phyloP scores from a whole-genome alignment of 2,797 vertebrate genomes.

The Thunnus albacares region DNA sequence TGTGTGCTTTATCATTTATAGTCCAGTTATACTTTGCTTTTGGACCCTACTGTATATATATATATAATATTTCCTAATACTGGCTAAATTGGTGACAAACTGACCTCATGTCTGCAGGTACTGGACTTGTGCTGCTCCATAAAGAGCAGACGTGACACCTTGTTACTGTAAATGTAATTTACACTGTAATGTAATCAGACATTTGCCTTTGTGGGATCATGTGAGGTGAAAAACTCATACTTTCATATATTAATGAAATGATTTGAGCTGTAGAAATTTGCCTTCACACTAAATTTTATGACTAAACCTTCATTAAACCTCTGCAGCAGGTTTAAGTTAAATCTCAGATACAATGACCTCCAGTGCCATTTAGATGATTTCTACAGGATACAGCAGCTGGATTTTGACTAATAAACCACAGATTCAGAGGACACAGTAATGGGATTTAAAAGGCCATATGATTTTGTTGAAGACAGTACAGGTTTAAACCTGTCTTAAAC shows the following conservation, averaged over 20 bases:
- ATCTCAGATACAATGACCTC: background rate
- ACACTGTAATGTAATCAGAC: too few relatives aligned
- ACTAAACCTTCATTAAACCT: background rate
- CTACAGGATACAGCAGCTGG: background rate
- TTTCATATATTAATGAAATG: too few relatives aligned
- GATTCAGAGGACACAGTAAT: conserved; percentile 8
- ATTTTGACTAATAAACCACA: conserved; percentile 17
- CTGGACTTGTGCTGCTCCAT: background rate
- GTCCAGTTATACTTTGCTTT: conserved; percentile 6
- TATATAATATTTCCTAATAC: too few relatives aligned
- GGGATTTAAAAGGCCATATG: conserved; percentile 8
- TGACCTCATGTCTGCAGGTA: conserved; percentile 2
- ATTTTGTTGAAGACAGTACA: conserved; percentile 21
- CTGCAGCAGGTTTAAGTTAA: background rate
- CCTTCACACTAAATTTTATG: background rate
- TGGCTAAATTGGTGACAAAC: background rate
- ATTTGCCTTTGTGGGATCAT: background rate
- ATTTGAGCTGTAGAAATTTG: background rate
- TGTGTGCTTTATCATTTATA: conserved; percentile 13
- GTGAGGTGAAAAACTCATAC: background rate
- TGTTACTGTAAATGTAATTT: too few relatives aligned
- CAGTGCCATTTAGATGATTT: conserved; percentile 1
- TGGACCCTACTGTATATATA: too few relatives aligned
- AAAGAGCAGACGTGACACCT: background rate
- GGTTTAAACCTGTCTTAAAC: conserved; percentile 40